Evolutionary conservation across 2,113 vertebrate species (phyloP).

Genomic region (Sinocyclocheilus anophthalmus): DNA sequence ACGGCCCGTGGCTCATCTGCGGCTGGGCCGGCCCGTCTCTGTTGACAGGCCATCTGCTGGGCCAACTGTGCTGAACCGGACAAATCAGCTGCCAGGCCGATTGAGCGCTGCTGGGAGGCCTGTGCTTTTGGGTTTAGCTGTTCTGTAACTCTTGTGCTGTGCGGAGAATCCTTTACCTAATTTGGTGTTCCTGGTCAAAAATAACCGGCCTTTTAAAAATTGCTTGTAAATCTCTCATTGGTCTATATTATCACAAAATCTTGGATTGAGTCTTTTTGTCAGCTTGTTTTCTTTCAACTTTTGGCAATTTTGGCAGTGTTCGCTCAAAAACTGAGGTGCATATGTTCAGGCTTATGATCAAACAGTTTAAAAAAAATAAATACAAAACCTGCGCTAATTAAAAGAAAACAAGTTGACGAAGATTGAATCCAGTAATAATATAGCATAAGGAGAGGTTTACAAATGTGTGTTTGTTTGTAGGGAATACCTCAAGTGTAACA

Average conservation of each 20-base stretch:
- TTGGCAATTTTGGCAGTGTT: background rate
- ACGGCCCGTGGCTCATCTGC: conserved; percentile 25
- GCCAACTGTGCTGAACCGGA: conserved; percentile 42
- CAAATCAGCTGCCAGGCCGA: background rate
- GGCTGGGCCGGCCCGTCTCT: background rate
- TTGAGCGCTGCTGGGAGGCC: background rate
- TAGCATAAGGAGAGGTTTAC: too few species aligned
- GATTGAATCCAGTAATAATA: too few species aligned
- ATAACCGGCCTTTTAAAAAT: too few species aligned
- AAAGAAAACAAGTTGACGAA: too few species aligned
- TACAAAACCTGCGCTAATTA: background rate
- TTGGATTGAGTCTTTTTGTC: background rate
- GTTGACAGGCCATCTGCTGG: conserved; percentile 53
- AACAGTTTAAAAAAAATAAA: background rate
- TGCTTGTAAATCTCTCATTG: background rate
- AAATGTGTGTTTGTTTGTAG: background rate
- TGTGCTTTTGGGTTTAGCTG: background rate
- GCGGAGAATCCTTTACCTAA: background rate
- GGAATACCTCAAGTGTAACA: background rate
- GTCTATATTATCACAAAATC: background rate
- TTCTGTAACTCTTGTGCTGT: background rate
- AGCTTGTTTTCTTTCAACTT: too few species aligned
- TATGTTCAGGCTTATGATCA: background rate
- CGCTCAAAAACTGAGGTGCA: background rate
- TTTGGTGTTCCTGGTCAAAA: too few species aligned